Percentiles rank a stretch among this genome's conserved stretches.
phyloP scores from a whole-genome alignment of 2,113 vertebrate species.

The Petaurus breviceps region DNA sequence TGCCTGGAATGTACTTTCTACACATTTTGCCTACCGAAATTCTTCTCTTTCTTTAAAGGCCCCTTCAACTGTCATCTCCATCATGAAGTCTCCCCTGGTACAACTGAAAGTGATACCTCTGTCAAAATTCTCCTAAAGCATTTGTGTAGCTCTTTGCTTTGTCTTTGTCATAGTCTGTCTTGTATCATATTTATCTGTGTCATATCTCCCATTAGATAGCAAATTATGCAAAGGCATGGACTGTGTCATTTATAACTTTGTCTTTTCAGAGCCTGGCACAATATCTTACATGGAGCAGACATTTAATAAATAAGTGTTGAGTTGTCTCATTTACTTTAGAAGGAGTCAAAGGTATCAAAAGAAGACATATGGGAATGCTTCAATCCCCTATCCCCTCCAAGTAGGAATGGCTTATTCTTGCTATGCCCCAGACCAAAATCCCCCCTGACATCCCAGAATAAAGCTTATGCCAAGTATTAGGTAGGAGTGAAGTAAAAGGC shows the following conservation, averaged over 20 bases:
- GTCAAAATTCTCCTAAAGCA: background rate
- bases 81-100: background rate
- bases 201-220: background rate
- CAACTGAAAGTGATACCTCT: background rate
- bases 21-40: background rate
- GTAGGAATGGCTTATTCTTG: background rate
- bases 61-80: background rate
- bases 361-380: background rate
- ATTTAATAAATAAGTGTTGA: background rate
- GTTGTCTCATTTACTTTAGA: background rate
- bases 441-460: background rate
- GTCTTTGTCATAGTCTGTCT: background rate
- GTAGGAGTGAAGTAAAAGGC: background rate
- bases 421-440: background rate
- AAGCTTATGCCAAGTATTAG: background rate
- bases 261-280: background rate
- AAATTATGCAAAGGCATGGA: background rate
- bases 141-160: background rate
- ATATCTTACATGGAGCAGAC: background rate
- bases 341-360: background rate
- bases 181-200: background rate
- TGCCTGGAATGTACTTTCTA: background rate
- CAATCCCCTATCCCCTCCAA: background rate
- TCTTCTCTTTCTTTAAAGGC: background rate
- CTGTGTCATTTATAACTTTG: background rate